Percentiles rank a stretch among this genome's conserved stretches.
These are phyloP conservation scores for Cottoperca gobio DNA, from an alignment of 2,797 vertebrate species.

Conservation along the genomic window DNA sequence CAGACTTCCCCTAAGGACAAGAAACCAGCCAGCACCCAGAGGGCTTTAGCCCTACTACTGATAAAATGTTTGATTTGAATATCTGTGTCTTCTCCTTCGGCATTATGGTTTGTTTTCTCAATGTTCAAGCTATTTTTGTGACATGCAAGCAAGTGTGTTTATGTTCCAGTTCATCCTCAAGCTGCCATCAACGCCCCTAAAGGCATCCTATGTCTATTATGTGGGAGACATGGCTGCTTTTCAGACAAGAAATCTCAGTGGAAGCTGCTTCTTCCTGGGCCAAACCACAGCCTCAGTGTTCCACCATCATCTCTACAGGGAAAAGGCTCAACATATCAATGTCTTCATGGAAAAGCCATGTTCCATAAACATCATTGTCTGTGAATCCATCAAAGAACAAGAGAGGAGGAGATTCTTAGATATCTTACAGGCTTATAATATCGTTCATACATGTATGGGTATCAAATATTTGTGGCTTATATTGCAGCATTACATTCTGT, in stretches of 20 bases:
- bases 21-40: slow-evolving; percentile 15
- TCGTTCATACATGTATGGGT: background rate
- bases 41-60: slow-evolving; percentile 21
- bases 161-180: slow-evolving; percentile 34
- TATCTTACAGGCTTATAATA: background rate
- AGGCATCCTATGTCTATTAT: slow-evolving; percentile 47
- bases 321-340: slow-evolving; percentile 23
- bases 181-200: slow-evolving; percentile 44
- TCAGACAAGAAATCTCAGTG: slow-evolving; percentile 49
- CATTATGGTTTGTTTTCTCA: slow-evolving; percentile 31
- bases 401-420: background rate
- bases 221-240: slow-evolving; percentile 50
- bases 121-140: slow-evolving; percentile 23
- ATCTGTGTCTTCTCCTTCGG: slow-evolving; percentile 24
- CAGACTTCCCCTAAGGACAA: slow-evolving; percentile 35
- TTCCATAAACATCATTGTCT: slow-evolving; percentile 2
- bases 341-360: slow-evolving; percentile 6
- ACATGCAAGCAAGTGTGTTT: slow-evolving; percentile 20
- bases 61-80: slow-evolving; percentile 32
- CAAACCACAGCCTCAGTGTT: slow-evolving; percentile 43
- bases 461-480: background rate
- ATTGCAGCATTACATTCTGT: background rate
- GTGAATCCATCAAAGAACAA: slow-evolving; percentile 9
- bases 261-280: slow-evolving; percentile 28
- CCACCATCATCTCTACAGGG: slow-evolving; percentile 17